Conservation (phyloP, 2,797 vertebrate genomes). For the Cynopterus sphinx region DNA sequence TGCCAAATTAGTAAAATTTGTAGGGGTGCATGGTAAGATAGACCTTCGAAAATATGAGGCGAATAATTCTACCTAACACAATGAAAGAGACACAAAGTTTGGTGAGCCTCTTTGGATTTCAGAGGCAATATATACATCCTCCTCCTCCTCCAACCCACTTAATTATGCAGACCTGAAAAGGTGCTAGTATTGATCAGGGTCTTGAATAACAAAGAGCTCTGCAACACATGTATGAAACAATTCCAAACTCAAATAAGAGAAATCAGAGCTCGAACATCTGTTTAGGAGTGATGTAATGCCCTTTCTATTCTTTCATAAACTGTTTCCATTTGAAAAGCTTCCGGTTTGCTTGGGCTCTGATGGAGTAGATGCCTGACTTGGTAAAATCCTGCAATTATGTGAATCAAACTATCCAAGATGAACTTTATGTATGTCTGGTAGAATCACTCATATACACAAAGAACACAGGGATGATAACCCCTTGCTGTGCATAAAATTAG, state of each 20-base stretch:
- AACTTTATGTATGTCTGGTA: background rate
- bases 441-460: background rate
- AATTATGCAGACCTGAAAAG: background rate
- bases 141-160: background rate
- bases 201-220: background rate
- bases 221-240: background rate
- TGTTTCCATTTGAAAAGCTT: background rate
- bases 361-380: background rate
- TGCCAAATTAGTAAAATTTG: background rate
- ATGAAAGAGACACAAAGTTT: background rate
- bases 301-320: background rate
- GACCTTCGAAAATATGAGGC: background rate
- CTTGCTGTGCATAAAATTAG: conserved; percentile 1
- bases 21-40: background rate
- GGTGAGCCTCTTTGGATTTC: background rate
- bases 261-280: background rate
- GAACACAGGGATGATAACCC: background rate
- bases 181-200: background rate
- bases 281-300: background rate
- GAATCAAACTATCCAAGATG: background rate
- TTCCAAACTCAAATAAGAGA: conserved; percentile 24
- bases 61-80: background rate
- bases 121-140: background rate
- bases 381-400: background rate
- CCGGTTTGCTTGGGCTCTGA: background rate